Evolutionary conservation across 2,113 vertebrate species (phyloP).

Genomic region (Gobiocypris rarus): DNA sequence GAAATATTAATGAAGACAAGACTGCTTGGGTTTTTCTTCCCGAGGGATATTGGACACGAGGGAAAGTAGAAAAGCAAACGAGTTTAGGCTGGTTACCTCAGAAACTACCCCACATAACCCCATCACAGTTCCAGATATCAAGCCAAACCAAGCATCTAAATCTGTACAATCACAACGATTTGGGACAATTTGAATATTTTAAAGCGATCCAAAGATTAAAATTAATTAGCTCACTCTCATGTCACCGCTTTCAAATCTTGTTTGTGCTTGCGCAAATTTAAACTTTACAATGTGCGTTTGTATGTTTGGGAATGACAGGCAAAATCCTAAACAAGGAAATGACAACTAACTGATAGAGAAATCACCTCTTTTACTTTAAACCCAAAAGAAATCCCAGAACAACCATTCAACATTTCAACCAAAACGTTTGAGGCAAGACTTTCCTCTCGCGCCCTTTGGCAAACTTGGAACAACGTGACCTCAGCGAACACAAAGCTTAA

Average conservation of each 20-base stretch:
- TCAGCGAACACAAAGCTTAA: constrained; percentile 30
- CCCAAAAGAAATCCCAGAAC: neutral
- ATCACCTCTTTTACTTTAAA: neutral
- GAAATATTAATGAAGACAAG: constrained; percentile 49
- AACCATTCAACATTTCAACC: neutral
- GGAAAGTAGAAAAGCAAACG: constrained; percentile 65
- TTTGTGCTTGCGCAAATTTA: neutral
- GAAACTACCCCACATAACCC: constrained; percentile 48
- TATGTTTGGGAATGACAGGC: neutral
- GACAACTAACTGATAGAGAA: neutral
- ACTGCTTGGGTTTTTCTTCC: constrained; percentile 46
- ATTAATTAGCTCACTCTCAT: no score
- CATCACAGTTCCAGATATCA: neutral
- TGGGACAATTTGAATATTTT: neutral
- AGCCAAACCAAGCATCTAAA: constrained; percentile 26
- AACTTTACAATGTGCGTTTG: no score
- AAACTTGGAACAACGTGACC: neutral
- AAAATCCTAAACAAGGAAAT: neutral
- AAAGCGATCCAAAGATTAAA: neutral
- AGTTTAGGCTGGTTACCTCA: constrained; percentile 68
- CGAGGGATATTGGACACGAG: constrained; percentile 61
- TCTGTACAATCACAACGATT: neutral
- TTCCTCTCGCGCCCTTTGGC: neutral
- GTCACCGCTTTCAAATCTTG: no score
- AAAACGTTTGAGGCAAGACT: neutral